Base-by-base conservation (phyloP, 2,888 invertebrate genomes). In the Hemaris fuciformis region DNA sequence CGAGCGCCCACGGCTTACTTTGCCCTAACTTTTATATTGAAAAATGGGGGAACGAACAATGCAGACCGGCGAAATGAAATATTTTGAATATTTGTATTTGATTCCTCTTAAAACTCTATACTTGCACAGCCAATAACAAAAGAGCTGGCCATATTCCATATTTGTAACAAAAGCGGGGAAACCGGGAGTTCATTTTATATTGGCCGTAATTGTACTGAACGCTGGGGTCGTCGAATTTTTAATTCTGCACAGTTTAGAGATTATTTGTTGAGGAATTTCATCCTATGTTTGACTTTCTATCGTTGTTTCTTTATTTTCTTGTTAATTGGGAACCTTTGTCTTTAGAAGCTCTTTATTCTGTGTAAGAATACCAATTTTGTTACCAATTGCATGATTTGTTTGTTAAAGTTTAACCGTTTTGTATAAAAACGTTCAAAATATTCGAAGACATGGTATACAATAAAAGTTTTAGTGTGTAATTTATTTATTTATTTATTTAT, bases 81-180 rank as follows among this genome's bases (percentile, higher is more conserved):
- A 89, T 85, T 88, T 85, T 78, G 84, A 84, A 89, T 89, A 89
- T 86, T 86, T 88, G 83, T 84, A 83, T 86, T 85, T 85, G 85
- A 88, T 87, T 87, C 77, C 77, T 75, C 76, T 75, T 64, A 72
- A 75, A 74, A 71, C 67, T 73, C 76, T 73, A 72, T 75, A 73
- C 72, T 69, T 61, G 75, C 67, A 71, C 66, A 20, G 68, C 87
- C 82, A 84, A 53, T 67, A 48, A 62, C 53, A 59, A 23, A 57
- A 75, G 79, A 80, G 20, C 82, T 64, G 15, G 60, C 34, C 22
- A 8, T 6, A 15, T 56, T 27, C 53, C 61, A 61, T 43, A 46
- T 20, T 59, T 53, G 20, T 56, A 45, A 25, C 48, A 63, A 62
- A 57, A 15, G 23, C 34, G 57, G 27, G 7, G 8, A 57, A 13